These are phyloP conservation scores for Halocaridina rubra DNA, from an alignment of 2,888 invertebrate species.

Conservation along the genomic window DNA sequence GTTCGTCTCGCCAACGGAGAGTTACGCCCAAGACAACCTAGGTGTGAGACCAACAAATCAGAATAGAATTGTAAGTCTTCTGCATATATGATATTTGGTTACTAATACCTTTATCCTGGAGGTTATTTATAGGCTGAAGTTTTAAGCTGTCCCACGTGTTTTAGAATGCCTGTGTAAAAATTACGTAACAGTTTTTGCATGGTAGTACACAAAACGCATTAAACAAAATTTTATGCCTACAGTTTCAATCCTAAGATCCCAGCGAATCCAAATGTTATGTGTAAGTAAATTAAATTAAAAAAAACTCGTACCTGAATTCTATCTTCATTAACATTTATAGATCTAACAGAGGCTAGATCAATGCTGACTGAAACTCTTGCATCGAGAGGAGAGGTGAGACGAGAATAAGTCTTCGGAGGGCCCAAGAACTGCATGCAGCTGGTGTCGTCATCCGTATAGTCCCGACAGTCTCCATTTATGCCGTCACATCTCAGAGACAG, in stretches of 20 bases:
- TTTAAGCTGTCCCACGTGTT: no score
- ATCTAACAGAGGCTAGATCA: background rate
- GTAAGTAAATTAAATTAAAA: no score
- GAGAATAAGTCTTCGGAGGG: background rate
- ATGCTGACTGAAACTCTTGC: background rate
- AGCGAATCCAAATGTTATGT: no score
- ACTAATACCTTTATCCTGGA: no score
- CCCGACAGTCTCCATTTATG: background rate
- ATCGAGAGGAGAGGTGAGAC: background rate
- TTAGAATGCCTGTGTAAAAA: no score
- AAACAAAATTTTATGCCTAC: no score
- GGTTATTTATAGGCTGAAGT: no score
- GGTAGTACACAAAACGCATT: no score
- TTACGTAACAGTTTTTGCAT: no score
- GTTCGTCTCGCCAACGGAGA: conserved; percentile 23
- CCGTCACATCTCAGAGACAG: background rate
- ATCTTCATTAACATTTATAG: background rate
- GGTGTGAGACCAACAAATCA: background rate
- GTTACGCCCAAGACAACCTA: conserved; percentile 14
- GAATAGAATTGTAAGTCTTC: no score
- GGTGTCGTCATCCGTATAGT: background rate
- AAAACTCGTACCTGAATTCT: background rate
- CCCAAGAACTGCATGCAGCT: background rate
- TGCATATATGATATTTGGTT: no score
- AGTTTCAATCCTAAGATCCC: no score